A percentile compares a stretch with the other conserved stretches of the same genome.
phyloP scores from a whole-genome alignment of 2,888 invertebrate species.

The Acanthosoma haemorrhoidale region DNA sequence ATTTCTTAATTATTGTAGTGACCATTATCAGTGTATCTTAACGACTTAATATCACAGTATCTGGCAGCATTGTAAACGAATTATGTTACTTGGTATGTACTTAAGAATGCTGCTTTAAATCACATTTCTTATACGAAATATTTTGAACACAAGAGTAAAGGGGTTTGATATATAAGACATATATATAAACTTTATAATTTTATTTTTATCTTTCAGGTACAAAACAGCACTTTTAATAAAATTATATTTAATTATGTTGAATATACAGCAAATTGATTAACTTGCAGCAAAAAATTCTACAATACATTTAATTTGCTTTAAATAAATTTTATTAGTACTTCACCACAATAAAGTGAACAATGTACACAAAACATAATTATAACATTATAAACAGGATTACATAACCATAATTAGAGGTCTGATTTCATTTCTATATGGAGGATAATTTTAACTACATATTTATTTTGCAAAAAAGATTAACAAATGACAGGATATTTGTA shows the following conservation, averaged over 20 bases:
- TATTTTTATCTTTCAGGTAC: background rate
- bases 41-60: too few species aligned
- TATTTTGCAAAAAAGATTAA: too few species aligned
- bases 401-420: background rate
- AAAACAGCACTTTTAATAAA: background rate
- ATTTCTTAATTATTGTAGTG: too few species aligned
- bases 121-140: too few species aligned
- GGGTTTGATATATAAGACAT: too few species aligned
- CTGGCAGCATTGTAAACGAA: too few species aligned
- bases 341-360: background rate
- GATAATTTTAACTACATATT: background rate
- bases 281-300: background rate
- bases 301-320: background rate
- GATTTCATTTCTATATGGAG: background rate
- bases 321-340: background rate
- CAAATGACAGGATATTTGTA: background rate
- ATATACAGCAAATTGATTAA: background rate
- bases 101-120: too few species aligned
- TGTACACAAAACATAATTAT: background rate
- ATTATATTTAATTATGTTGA: too few species aligned
- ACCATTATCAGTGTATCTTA: too few species aligned
- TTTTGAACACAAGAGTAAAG: too few species aligned
- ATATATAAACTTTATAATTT: background rate
- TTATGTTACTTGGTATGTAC: too few species aligned
- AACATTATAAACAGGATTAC: background rate